Conservation (phyloP, 2,797 vertebrate genomes). For the Chrosomus eos region DNA sequence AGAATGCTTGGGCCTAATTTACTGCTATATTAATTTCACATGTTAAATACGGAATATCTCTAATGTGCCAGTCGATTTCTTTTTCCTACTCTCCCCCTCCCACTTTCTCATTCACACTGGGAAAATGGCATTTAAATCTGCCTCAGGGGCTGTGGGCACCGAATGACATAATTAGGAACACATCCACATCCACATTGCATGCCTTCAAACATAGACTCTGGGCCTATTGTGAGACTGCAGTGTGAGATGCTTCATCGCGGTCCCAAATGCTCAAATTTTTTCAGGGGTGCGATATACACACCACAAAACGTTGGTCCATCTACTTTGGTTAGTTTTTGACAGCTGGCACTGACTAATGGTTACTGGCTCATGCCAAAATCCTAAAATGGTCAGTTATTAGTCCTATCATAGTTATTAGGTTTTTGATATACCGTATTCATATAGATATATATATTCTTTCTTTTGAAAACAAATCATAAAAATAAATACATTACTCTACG, state of each 20-base stretch:
- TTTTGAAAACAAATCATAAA: conserved; percentile 19
- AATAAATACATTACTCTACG: conserved; percentile 45
- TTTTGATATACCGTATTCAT: conserved; percentile 32
- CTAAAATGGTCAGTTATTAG: conserved; percentile 27
- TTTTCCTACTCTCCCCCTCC: conserved; percentile 1
- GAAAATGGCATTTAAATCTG: conserved; percentile 40
- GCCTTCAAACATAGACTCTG: conserved; percentile 13
- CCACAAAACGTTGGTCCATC: background rate
- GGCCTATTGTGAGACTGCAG: background rate
- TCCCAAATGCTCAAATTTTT: background rate
- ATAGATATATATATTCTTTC: conserved; percentile 14
- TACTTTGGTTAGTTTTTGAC: conserved; percentile 34
- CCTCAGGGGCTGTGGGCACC: conserved; percentile 25
- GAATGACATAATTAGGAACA: conserved; percentile 37
- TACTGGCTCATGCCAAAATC: conserved; percentile 25
- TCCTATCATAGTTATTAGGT: conserved; percentile 47
- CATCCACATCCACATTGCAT: conserved; percentile 6
- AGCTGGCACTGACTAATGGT: conserved; percentile 20
- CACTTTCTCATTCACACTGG: conserved; percentile 22
- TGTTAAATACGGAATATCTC: conserved; percentile 17
- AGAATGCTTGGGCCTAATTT: conserved; percentile 16
- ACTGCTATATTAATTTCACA: conserved; percentile 29
- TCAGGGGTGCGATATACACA: background rate
- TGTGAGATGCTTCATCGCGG: background rate
- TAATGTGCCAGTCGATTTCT: background rate